These are phyloP conservation scores for Autographa pulchrina DNA, from an alignment of 2,888 invertebrate genomes.

Conservation along the genomic window DNA sequence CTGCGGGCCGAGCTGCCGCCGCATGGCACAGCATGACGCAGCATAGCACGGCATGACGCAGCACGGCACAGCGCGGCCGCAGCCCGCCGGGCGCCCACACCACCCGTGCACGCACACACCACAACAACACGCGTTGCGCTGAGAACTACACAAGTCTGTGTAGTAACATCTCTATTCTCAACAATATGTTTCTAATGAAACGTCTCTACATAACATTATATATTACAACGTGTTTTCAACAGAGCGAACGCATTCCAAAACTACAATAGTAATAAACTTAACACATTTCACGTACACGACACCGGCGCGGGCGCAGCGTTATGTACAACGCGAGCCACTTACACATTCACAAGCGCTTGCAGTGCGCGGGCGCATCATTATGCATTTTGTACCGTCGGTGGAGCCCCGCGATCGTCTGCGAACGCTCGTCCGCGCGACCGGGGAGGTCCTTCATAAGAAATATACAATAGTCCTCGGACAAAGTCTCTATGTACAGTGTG, in stretches of 20 bases:
- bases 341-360: constrained; percentile 55
- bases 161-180: constrained; percentile 27
- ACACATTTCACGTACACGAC: constrained; percentile 31
- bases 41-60: not conserved
- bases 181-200: constrained; percentile 19
- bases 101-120: not conserved
- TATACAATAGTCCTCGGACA: constrained; percentile 65
- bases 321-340: constrained; percentile 44
- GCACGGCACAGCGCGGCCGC: not conserved
- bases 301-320: constrained; percentile 45
- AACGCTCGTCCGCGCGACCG: constrained; percentile 75
- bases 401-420: constrained; percentile 66
- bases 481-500: constrained; percentile 64
- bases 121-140: constrained; percentile 24
- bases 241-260: constrained; percentile 38
- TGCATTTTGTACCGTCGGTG: constrained; percentile 84
- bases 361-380: constrained; percentile 70
- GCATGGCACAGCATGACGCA: constrained; percentile 12
- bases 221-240: constrained; percentile 41
- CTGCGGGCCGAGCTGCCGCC: not conserved
- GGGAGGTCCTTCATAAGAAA: constrained; percentile 73
- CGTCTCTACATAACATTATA: constrained; percentile 39
- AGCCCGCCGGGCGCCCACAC: not conserved
- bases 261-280: constrained; percentile 33
- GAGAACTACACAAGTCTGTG: constrained; percentile 41